Evolutionary conservation across 2,113 vertebrate genomes (phyloP).

Genomic region (Butorides virescens): DNA sequence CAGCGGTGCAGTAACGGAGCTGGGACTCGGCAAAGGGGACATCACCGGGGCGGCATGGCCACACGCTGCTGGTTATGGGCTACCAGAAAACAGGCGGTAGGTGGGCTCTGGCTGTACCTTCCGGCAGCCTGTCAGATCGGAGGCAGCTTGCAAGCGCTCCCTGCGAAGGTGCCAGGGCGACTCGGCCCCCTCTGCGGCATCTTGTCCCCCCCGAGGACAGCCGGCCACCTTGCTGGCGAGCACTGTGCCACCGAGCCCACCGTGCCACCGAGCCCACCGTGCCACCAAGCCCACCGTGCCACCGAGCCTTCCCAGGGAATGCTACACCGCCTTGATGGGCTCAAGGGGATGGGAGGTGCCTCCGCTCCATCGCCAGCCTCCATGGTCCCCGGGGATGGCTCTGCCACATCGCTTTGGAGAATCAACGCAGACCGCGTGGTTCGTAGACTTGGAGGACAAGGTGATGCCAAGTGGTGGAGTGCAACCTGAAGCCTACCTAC

Average conservation of each 20-base stretch:
- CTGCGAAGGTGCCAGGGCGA: neutral
- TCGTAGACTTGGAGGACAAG: rapidly evolving
- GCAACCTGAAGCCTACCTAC: neutral
- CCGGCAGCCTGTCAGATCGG: neutral
- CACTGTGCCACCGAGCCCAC: neutral
- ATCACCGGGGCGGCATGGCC: neutral
- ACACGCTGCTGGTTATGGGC: neutral
- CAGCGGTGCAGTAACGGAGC: neutral
- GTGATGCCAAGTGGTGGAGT: neutral
- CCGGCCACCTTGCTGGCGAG: neutral
- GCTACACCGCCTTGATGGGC: rapidly evolving
- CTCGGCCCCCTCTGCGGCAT: neutral
- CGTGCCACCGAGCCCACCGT: rapidly evolving
- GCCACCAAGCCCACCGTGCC: neutral
- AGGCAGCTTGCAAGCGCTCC: neutral
- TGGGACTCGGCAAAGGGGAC: neutral
- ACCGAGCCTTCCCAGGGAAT: rapidly evolving
- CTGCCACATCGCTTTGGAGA: neutral
- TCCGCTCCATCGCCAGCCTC: neutral
- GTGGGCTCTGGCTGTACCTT: neutral
- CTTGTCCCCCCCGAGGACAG: neutral
- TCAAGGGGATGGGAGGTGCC: neutral
- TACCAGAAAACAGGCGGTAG: neutral
- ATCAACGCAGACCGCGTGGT: rapidly evolving
- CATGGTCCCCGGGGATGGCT: neutral